phyloP scores from a whole-genome alignment of 2,113 vertebrate genomes.

The Salminus brasiliensis region DNA sequence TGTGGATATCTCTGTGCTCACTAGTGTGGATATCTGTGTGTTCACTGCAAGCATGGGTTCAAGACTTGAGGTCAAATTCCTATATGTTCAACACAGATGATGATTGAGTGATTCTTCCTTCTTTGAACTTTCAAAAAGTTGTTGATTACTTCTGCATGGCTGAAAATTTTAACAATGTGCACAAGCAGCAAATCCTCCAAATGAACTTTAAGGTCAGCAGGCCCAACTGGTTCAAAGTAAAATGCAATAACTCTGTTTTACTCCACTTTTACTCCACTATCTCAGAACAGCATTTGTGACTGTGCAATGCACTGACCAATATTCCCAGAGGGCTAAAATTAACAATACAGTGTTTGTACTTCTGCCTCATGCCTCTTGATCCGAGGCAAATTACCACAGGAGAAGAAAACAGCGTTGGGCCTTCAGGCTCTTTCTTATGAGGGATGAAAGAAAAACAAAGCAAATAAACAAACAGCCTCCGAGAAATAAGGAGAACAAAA shows the following conservation, averaged over 20 bases:
- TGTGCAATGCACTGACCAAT: background rate
- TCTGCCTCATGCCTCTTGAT: slow-evolving; percentile 53
- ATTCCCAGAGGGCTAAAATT: slow-evolving; percentile 6
- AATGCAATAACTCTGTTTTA: background rate
- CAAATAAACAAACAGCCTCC: slow-evolving; percentile 52
- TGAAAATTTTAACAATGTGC: background rate
- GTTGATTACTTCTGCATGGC: background rate
- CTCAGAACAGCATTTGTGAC: slow-evolving; percentile 7
- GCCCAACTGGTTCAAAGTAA: slow-evolving; percentile 1
- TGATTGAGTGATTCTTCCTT: background rate
- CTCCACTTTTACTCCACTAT: background rate
- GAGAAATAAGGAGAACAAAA: slow-evolving; percentile 35
- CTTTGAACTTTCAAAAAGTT: background rate
- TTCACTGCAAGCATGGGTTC: too few relatives aligned
- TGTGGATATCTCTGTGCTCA: too few relatives aligned
- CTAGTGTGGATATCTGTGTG: too few relatives aligned
- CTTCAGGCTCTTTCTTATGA: slow-evolving; percentile 54
- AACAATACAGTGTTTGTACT: slow-evolving; percentile 39
- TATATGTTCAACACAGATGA: background rate
- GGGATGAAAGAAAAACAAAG: slow-evolving; percentile 59
- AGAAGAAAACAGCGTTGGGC: slow-evolving; percentile 51
- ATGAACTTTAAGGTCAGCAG: background rate
- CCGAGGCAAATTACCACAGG: slow-evolving; percentile 55
- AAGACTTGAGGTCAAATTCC: too few relatives aligned
- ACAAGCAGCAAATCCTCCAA: too few relatives aligned